These are phyloP conservation scores for Amazona vittata DNA, from an alignment of 2,113 vertebrate genomes.

Conservation along the genomic window DNA sequence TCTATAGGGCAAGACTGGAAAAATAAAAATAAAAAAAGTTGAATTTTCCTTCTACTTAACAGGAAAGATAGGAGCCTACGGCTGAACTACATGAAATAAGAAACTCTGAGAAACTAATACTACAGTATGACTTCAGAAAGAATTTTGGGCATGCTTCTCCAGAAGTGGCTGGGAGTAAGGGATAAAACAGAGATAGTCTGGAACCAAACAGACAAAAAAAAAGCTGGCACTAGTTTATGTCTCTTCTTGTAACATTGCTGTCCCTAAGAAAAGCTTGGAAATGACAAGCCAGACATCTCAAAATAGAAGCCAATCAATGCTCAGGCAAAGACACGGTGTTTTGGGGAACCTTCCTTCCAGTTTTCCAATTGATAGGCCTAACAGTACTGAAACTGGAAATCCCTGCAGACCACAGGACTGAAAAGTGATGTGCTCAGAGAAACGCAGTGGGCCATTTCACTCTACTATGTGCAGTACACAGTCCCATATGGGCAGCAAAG, in stretches of 20 bases:
- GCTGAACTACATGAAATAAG: not conserved
- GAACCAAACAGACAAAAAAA: not conserved
- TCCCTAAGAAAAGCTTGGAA: not conserved
- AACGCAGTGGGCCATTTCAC: not conserved
- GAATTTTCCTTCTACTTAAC: not conserved
- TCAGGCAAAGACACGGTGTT: not conserved
- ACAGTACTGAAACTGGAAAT: not conserved
- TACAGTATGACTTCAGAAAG: not conserved
- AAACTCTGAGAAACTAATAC: not conserved
- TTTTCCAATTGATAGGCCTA: not conserved
- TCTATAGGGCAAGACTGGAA: not conserved
- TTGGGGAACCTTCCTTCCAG: not conserved
- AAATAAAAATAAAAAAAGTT: not conserved
- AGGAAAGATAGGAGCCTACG: not conserved
- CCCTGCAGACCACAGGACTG: not conserved
- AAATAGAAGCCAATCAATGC: not conserved
- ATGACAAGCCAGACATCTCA: not conserved
- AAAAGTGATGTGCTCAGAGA: accelerated
- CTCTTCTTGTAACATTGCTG: not conserved
- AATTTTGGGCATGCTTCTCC: not conserved
- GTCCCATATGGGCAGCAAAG: not conserved
- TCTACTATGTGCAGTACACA: accelerated
- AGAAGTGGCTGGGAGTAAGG: not conserved
- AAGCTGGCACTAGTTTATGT: not conserved
- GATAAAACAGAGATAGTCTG: not conserved